Percentiles rank a stretch among this genome's conserved stretches.
phyloP scores from a whole-genome alignment of 2,113 vertebrate genomes.

The Turnix velox region DNA sequence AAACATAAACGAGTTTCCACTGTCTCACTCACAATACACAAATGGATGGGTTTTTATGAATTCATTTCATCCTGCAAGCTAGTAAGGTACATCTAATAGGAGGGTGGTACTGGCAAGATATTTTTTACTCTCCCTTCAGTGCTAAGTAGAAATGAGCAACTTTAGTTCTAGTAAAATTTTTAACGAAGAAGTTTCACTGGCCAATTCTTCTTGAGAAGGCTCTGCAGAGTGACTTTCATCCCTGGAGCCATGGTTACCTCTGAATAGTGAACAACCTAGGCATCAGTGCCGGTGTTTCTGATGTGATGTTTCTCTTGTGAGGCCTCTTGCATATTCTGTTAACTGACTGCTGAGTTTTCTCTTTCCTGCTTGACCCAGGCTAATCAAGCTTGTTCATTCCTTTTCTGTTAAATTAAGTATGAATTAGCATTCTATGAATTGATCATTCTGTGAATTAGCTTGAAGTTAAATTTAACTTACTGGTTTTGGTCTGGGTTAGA shows the following conservation, averaged over 20 bases:
- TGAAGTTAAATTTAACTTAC: background rate
- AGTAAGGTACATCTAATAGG: background rate
- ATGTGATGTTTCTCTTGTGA: rapidly evolving
- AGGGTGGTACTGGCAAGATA: background rate
- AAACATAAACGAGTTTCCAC: background rate
- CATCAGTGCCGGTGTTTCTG: background rate
- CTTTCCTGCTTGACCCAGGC: background rate
- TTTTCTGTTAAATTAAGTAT: background rate
- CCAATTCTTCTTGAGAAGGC: background rate
- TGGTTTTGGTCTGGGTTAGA: background rate
- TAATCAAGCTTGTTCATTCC: background rate
- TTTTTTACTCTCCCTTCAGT: background rate
- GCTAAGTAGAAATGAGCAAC: background rate
- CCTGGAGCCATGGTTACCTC: rapidly evolving
- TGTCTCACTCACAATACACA: background rate
- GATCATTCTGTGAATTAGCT: background rate
- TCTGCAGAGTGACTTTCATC: background rate
- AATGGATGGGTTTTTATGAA: background rate
- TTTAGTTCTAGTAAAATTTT: background rate
- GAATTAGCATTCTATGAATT: no score
- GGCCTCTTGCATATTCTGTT: background rate
- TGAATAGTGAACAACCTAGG: background rate
- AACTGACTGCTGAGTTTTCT: background rate
- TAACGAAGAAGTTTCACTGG: background rate
- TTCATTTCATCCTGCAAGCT: background rate